These are phyloP conservation scores for Lumbricus terrestris DNA, from an alignment of 2,888 invertebrate species.

Conservation along the genomic window DNA sequence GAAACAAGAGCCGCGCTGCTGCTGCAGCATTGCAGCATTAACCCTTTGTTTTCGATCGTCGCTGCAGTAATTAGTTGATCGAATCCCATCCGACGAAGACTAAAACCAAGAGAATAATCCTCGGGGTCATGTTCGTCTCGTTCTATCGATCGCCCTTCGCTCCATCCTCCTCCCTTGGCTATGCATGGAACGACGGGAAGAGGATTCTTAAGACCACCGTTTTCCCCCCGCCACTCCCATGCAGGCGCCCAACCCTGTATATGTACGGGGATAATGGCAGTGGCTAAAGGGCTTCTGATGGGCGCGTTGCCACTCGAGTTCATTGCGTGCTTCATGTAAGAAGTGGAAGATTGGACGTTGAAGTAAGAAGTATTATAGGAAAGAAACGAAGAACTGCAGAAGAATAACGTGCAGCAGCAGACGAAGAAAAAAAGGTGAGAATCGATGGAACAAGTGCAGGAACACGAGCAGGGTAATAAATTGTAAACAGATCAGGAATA, in stretches of 20 bases:
- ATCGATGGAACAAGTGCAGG: neutral
- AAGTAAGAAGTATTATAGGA: neutral
- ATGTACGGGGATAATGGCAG: neutral
- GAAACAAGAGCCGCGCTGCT: neutral
- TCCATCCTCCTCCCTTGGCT: neutral
- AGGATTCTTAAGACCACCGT: neutral
- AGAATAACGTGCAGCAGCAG: too few species aligned
- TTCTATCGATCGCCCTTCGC: neutral
- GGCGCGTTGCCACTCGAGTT: neutral
- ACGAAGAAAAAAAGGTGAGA: neutral
- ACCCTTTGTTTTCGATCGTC: neutral
- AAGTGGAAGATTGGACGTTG: neutral
- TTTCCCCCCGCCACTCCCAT: too few species aligned
- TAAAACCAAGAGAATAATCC: neutral
- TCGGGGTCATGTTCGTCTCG: neutral
- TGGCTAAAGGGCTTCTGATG: neutral
- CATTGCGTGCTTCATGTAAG: neutral
- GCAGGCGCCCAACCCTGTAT: too few species aligned
- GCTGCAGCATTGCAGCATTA: neutral
- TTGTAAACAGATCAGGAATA: neutral
- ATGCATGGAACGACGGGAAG: too few species aligned
- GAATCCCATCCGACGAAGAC: neutral
- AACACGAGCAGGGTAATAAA: neutral
- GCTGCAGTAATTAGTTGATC: neutral
- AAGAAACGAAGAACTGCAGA: too few species aligned